Conservation (phyloP, 2,797 vertebrate genomes). For the Siniperca undulata region DNA sequence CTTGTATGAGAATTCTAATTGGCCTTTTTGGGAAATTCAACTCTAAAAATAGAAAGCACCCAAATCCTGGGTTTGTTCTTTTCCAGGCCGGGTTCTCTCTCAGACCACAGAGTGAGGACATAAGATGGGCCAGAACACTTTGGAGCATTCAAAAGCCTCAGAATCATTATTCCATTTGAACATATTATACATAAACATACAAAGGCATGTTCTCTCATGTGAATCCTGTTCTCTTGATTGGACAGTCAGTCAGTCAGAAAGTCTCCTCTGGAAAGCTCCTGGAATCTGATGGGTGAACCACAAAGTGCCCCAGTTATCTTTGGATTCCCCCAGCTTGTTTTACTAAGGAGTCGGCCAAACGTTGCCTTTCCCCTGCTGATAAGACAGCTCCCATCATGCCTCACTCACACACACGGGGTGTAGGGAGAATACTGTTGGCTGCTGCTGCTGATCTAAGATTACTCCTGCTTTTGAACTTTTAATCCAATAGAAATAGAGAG, state of each 20-base stretch:
- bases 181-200: constrained; percentile 64
- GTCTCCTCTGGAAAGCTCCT: constrained; percentile 56
- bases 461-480: constrained; percentile 69
- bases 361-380: constrained; percentile 74
- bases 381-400: constrained; percentile 80
- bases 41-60: constrained; percentile 67
- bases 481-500: constrained; percentile 66
- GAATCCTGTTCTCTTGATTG: constrained; percentile 54
- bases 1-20: constrained; percentile 36
- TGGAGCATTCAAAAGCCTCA: constrained; percentile 55
- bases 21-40: constrained; percentile 40
- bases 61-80: constrained; percentile 47
- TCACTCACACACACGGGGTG: constrained; percentile 76
- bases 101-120: constrained; percentile 57
- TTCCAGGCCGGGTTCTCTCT: constrained; percentile 51
- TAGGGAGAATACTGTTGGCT: constrained; percentile 75
- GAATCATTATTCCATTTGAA: constrained; percentile 63
- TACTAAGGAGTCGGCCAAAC: constrained; percentile 63
- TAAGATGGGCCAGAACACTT: constrained; percentile 53
- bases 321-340: constrained; percentile 79
- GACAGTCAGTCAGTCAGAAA: constrained; percentile 57
- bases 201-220: constrained; percentile 51
- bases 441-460: constrained; percentile 65
- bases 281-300: constrained; percentile 71
- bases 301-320: constrained; percentile 73